phyloP scores from a whole-genome alignment of 2,797 vertebrate species.

The Schizothorax lantsangensis region DNA sequence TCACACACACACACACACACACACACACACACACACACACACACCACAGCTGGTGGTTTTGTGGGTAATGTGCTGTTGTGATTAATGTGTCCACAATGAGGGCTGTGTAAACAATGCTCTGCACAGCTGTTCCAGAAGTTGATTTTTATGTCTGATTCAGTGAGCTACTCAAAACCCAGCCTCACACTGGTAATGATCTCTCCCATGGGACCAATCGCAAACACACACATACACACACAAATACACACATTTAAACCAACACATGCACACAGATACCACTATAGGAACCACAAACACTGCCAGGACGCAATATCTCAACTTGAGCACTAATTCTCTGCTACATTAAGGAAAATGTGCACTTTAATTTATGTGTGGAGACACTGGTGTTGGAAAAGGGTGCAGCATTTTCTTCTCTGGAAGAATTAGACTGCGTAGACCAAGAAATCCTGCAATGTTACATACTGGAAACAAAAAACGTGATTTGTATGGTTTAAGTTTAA shows the following conservation, averaged over 20 bases:
- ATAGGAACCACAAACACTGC: slow-evolving; percentile 10
- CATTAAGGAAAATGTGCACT: slow-evolving; percentile 18
- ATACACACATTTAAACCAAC: slow-evolving; percentile 23
- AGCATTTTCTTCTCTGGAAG: not conserved
- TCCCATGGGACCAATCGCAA: slow-evolving; percentile 32
- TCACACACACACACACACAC: slow-evolving; percentile 20
- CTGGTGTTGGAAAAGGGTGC: not conserved
- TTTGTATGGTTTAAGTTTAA: not conserved
- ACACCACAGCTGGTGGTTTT: slow-evolving; percentile 44
- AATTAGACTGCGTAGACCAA: not conserved
- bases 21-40: slow-evolving; percentile 28
- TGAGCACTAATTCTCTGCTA: not conserved
- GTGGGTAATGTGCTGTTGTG: slow-evolving; percentile 45
- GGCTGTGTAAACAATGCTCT: slow-evolving; percentile 47
- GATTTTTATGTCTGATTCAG: slow-evolving; percentile 54
- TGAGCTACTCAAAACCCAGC: slow-evolving; percentile 43
- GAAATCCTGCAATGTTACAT: not conserved
- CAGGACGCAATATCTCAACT: slow-evolving; percentile 21
- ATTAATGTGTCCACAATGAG: slow-evolving; percentile 54
- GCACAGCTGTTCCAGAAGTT: slow-evolving; percentile 56
- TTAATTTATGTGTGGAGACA: not conserved
- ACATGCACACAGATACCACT: slow-evolving; percentile 5
- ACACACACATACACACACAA: slow-evolving; percentile 13
- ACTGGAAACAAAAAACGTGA: too few relatives aligned
- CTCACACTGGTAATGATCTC: slow-evolving; percentile 43